Percentiles rank a stretch among this genome's conserved stretches.
Conservation (phyloP, 2,888 invertebrate genomes). For the Selenia dentaria region DNA sequence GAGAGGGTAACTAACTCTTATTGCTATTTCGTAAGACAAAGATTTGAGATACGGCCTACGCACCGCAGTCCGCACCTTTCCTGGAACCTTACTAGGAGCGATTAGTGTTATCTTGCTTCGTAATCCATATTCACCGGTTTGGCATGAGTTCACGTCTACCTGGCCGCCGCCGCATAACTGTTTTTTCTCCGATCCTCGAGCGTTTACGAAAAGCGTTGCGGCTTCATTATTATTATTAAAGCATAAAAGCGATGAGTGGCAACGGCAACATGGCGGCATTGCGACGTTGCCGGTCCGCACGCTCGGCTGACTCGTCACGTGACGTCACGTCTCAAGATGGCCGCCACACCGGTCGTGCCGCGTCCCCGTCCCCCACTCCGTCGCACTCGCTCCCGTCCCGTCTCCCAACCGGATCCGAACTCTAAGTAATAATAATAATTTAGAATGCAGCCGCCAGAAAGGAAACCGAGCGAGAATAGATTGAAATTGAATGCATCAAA, state of each 20-base stretch:
- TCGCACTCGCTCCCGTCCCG: constrained; percentile 39
- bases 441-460: constrained; percentile 76
- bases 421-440: constrained; percentile 69
- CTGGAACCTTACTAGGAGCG: constrained; percentile 8
- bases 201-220: constrained; percentile 65
- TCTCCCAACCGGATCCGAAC: constrained; percentile 75
- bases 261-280: constrained; percentile 66
- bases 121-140: constrained; percentile 20
- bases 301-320: constrained; percentile 82
- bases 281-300: constrained; percentile 78
- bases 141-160: constrained; percentile 55
- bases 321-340: constrained; percentile 85
- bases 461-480: constrained; percentile 79
- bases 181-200: constrained; percentile 69
- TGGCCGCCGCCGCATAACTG: constrained; percentile 70
- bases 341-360: constrained; percentile 71
- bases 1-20: too few species aligned
- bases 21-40: too few species aligned
- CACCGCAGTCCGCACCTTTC: constrained; percentile 7
- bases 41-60: too few species aligned
- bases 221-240: constrained; percentile 68
- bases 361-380: constrained; percentile 64
- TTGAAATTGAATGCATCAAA: constrained; percentile 79
- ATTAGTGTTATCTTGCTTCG: constrained; percentile 7
- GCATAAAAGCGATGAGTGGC: constrained; percentile 51